Conservation (phyloP, 2,888 invertebrate genomes). For the Melinopterus prodromus region DNA sequence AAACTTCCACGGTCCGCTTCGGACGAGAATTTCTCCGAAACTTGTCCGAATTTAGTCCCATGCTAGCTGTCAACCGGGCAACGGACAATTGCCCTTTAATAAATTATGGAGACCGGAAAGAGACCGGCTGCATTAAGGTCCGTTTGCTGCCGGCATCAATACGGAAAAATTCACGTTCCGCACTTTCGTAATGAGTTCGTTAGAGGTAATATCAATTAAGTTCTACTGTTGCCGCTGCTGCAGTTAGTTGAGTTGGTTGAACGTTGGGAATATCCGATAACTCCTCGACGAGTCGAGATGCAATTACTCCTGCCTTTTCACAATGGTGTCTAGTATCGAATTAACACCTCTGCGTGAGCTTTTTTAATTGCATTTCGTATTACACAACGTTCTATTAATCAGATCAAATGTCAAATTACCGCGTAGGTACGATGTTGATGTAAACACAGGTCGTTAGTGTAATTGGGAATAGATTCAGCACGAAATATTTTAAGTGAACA, state of each 20-base stretch:
- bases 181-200: no score
- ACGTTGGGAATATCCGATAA: no score
- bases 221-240: not conserved
- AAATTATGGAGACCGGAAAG: not conserved
- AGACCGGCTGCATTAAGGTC: not conserved
- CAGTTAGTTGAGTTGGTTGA: no score
- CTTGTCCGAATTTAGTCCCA: not conserved
- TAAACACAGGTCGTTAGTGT: no score
- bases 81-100: not conserved
- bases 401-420: no score
- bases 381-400: no score
- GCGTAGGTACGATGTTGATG: no score
- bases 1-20: not conserved
- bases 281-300: not conserved
- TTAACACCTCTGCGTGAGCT: not conserved
- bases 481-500: no score
- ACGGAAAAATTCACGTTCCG: not conserved
- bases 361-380: no score
- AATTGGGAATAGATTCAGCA: no score
- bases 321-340: not conserved
- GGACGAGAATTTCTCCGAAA: not conserved
- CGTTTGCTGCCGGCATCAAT: not conserved
- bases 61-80: not conserved
- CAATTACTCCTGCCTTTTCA: not conserved
- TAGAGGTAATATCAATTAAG: not conserved